Percentiles rank a stretch among this genome's conserved stretches.
phyloP scores from a whole-genome alignment of 2,888 invertebrate species.

The Acanthosepion lycidas region DNA sequence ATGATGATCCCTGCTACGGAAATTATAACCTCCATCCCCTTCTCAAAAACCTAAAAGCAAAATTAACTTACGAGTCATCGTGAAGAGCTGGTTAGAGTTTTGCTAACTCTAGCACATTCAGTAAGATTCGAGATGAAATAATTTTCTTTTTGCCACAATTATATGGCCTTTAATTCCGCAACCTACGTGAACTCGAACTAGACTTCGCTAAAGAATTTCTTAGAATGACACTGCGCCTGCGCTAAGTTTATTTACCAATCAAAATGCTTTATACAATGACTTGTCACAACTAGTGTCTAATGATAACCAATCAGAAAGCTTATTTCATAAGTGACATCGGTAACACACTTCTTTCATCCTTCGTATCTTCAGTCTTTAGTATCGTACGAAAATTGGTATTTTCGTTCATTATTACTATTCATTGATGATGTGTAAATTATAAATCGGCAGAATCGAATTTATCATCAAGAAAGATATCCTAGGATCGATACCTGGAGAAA shows the following conservation, averaged over 20 bases:
- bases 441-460: neutral
- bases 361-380: neutral
- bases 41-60: neutral
- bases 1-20: neutral
- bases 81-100: neutral
- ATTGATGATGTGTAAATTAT: neutral
- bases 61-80: neutral
- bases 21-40: neutral
- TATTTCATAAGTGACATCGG: neutral
- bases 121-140: neutral
- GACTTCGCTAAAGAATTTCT: neutral
- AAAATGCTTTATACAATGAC: neutral
- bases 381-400: no score
- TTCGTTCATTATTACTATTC: no score
- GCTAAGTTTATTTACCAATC: neutral
- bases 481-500: neutral
- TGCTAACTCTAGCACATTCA: neutral
- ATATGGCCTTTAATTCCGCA: neutral
- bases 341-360: neutral
- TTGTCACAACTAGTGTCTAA: neutral
- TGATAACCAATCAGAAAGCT: neutral
- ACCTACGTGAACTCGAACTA: neutral
- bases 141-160: neutral
- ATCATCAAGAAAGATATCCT: neutral
- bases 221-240: neutral